These are phyloP conservation scores for Acanthisitta chloris DNA, from an alignment of 2,113 vertebrate species.

Conservation along the genomic window DNA sequence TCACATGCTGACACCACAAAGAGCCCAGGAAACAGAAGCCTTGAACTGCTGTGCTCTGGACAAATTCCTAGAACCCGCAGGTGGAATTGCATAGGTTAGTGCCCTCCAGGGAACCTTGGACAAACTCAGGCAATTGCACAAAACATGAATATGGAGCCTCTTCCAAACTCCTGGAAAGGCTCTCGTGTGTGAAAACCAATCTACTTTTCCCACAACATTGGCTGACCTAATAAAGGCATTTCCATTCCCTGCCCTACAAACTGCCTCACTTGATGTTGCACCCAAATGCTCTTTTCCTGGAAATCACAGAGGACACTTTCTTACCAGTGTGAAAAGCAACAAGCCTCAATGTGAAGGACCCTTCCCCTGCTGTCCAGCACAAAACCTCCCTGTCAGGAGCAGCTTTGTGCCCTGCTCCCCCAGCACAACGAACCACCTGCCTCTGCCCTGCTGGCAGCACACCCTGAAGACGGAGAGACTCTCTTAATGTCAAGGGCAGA, in stretches of 20 bases:
- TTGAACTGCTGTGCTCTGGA: neutral
- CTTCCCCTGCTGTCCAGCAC: neutral
- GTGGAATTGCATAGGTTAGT: neutral
- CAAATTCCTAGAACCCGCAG: neutral
- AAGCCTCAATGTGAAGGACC: neutral
- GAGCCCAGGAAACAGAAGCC: neutral
- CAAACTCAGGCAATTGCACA: neutral
- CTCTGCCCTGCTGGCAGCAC: neutral
- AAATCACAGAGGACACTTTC: neutral
- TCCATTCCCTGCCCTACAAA: neutral
- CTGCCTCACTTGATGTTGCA: neutral
- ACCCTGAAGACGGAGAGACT: neutral
- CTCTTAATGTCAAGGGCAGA: slow-evolving; percentile 53
- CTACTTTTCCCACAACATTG: rapidly evolving
- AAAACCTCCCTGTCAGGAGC: neutral
- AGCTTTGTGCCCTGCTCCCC: neutral
- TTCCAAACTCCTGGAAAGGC: neutral
- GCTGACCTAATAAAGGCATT: neutral
- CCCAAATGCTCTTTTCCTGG: neutral
- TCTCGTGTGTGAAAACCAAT: neutral
- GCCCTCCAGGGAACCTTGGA: neutral
- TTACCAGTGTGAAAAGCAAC: neutral
- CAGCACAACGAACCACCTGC: neutral
- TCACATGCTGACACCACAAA: neutral
- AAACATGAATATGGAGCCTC: rapidly evolving